Evolutionary conservation across 2,888 invertebrate species (phyloP).

Genomic region (Plutella xylostella): DNA sequence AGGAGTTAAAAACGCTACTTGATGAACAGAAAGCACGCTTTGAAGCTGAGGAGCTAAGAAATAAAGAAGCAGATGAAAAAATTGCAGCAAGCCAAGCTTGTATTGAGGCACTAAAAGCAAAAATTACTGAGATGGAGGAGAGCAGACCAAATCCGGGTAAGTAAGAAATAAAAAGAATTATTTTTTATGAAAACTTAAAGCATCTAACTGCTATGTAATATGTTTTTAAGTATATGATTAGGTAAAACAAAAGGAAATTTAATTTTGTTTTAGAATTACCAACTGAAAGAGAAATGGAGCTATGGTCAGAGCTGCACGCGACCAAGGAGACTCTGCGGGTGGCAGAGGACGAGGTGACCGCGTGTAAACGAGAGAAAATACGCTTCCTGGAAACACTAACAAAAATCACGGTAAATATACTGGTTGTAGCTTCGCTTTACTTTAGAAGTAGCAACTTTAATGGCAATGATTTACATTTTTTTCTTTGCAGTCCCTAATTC

Average conservation of each 20-base stretch:
- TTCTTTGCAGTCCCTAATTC: constrained; percentile 48
- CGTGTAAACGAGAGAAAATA: constrained; percentile 51
- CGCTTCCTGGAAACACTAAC: constrained; percentile 55
- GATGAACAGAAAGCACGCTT: constrained; percentile 32
- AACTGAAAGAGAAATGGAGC: constrained; percentile 53
- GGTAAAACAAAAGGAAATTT: not conserved
- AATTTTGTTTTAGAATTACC: constrained; percentile 37
- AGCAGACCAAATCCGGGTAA: constrained; percentile 45
- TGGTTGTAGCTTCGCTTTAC: not conserved
- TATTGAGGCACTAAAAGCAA: constrained; percentile 38
- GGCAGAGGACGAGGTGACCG: constrained; percentile 49
- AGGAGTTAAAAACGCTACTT: constrained; percentile 29
- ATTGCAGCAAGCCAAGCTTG: constrained; percentile 29
- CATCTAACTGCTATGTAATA: no score
- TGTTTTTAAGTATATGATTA: not conserved
- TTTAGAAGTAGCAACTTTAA: not conserved
- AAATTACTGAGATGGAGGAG: constrained; percentile 43
- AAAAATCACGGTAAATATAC: constrained; percentile 45
- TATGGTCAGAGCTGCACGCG: constrained; percentile 54
- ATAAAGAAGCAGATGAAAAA: constrained; percentile 28
- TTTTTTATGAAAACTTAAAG: no score
- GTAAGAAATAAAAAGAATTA: no score
- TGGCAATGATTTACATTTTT: constrained; percentile 9
- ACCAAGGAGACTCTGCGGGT: constrained; percentile 52
- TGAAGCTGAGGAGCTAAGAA: constrained; percentile 32